These are phyloP conservation scores for Sphaeramia orbicularis DNA, from an alignment of 2,797 vertebrate genomes.

Conservation along the genomic window DNA sequence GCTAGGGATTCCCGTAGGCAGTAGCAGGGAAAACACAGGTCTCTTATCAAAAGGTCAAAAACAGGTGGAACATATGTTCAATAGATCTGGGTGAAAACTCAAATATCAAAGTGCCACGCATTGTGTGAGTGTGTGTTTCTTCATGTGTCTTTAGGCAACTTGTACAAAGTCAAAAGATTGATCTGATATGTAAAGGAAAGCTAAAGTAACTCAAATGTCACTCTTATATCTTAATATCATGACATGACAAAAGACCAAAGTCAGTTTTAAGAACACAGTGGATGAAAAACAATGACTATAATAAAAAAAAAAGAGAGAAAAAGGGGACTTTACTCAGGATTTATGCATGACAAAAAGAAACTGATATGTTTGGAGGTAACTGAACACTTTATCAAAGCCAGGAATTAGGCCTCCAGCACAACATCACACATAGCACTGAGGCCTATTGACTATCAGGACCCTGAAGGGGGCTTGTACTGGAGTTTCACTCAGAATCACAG, in stretches of 20 bases:
- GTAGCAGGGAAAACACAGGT: too few relatives aligned
- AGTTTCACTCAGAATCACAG: slow-evolving; percentile 63
- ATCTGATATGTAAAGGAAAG: slow-evolving; percentile 7
- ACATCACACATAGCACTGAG: slow-evolving; percentile 54
- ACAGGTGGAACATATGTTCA: slow-evolving; percentile 4
- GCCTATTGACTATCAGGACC: slow-evolving; percentile 64
- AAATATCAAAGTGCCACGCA: slow-evolving; percentile 28
- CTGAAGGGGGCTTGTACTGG: slow-evolving; percentile 56
- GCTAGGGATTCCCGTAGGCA: too few relatives aligned
- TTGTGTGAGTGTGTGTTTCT: neutral
- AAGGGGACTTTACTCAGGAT: slow-evolving; percentile 32
- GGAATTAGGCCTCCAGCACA: slow-evolving; percentile 67
- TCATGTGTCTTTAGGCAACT: slow-evolving; percentile 31
- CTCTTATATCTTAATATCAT: slow-evolving; percentile 10
- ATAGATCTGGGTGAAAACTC: slow-evolving; percentile 7
- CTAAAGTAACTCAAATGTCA: slow-evolving; percentile 2
- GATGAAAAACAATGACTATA: slow-evolving; percentile 34
- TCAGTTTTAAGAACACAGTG: slow-evolving; percentile 10
- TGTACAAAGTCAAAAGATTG: slow-evolving; percentile 14
- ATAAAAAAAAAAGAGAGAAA: slow-evolving; percentile 14
- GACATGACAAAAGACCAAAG: slow-evolving; percentile 32
- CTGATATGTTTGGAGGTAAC: slow-evolving; percentile 62
- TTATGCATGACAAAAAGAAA: slow-evolving; percentile 51
- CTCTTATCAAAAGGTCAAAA: slow-evolving; percentile 6
- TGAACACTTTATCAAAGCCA: slow-evolving; percentile 68